These are phyloP conservation scores for Euplexia lucipara DNA, from an alignment of 2,888 invertebrate genomes.

Conservation along the genomic window DNA sequence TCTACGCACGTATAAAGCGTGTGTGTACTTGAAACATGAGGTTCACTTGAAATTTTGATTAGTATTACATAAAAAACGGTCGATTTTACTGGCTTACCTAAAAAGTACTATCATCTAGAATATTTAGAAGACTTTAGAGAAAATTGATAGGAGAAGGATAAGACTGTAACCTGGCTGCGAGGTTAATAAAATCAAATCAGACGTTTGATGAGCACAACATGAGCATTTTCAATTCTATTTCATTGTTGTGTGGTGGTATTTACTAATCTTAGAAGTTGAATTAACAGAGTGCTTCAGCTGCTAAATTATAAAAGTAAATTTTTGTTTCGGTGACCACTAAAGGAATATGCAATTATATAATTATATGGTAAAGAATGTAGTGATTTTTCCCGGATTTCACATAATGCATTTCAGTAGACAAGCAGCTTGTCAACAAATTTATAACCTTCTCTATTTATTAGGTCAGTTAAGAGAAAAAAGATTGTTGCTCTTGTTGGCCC, in stretches of 20 bases:
- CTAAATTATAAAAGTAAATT: too few relatives aligned
- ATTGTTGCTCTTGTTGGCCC: too few relatives aligned
- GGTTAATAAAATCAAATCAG: not conserved
- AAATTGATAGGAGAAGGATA: constrained; percentile 56
- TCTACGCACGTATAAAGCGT: constrained; percentile 24
- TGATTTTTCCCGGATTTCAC: too few relatives aligned
- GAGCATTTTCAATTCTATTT: not conserved
- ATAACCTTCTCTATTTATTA: too few relatives aligned
- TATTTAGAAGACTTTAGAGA: constrained; percentile 57
- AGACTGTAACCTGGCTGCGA: not conserved
- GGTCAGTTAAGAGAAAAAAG: too few relatives aligned
- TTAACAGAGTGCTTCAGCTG: too few relatives aligned
- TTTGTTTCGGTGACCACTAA: too few relatives aligned
- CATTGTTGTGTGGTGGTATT: not conserved
- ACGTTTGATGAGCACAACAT: too few relatives aligned
- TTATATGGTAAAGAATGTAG: too few relatives aligned
- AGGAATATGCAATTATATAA: too few relatives aligned
- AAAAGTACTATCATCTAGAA: not conserved
- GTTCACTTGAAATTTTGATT: constrained; percentile 11
- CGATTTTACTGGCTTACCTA: constrained; percentile 13
- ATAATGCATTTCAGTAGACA: too few relatives aligned
- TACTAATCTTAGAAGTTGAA: too few relatives aligned
- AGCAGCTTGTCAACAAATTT: not conserved
- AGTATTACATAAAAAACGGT: constrained; percentile 13
- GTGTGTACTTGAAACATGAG: constrained; percentile 5